Evolutionary conservation across 2,113 vertebrate species (phyloP).

Genomic region (Elachura formosa): DNA sequence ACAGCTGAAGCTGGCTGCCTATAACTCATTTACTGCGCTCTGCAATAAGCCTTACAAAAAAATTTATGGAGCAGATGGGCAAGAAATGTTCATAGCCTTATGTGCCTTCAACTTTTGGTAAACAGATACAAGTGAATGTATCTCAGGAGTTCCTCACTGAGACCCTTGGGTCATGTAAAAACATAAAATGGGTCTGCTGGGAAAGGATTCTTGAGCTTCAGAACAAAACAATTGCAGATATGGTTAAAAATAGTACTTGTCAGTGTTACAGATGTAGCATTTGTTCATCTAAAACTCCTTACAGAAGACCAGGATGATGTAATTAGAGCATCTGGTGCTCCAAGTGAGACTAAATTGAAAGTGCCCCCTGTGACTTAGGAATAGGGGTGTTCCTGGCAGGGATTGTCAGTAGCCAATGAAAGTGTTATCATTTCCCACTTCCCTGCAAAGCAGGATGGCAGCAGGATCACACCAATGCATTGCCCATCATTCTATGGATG

Average conservation of each 20-base stretch:
- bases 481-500: not conserved
- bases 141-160: not conserved
- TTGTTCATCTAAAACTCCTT: not conserved
- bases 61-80: slow-evolving; percentile 52
- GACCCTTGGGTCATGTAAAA: not conserved
- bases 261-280: not conserved
- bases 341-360: not conserved
- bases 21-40: not conserved
- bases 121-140: not conserved
- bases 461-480: not conserved
- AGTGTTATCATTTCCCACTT: not conserved
- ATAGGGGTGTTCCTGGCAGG: not conserved
- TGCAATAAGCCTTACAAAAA: not conserved
- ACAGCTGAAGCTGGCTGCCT: slow-evolving; percentile 33
- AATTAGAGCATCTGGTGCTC: not conserved
- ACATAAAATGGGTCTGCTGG: not conserved
- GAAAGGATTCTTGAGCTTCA: not conserved
- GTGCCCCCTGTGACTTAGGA: not conserved
- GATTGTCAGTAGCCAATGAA: not conserved
- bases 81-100: slow-evolving; percentile 41
- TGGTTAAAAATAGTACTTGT: not conserved
- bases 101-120: not conserved
- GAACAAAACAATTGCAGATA: not conserved
- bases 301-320: not conserved
- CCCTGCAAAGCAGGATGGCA: not conserved